phyloP scores from a whole-genome alignment of 2,888 invertebrate genomes.

The Mermis nigrescens region DNA sequence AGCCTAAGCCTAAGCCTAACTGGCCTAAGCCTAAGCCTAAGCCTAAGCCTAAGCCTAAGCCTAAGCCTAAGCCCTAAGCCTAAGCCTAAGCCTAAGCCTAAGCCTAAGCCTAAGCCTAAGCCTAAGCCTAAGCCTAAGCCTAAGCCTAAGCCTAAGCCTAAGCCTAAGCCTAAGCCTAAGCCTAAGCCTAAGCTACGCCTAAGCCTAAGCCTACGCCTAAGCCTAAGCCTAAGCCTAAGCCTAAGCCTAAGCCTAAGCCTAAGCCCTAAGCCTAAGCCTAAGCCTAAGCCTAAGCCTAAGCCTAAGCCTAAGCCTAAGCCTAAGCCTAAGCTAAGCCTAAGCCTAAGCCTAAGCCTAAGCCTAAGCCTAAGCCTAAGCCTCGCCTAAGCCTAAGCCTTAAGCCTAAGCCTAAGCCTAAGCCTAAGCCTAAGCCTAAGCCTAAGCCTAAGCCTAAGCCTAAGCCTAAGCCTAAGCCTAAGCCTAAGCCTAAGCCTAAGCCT shows the following conservation, averaged over 20 bases:
- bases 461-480: neutral
- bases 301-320: neutral
- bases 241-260: conserved; percentile 15
- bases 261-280: conserved; percentile 14
- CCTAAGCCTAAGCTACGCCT: conserved; percentile 10
- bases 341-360: neutral
- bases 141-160: conserved; percentile 8
- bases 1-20: conserved; percentile 17
- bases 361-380: neutral
- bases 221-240: conserved; percentile 15
- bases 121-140: conserved; percentile 14
- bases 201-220: conserved; percentile 15
- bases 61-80: conserved; percentile 16
- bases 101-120: conserved; percentile 13
- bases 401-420: neutral
- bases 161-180: conserved; percentile 4
- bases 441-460: neutral
- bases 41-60: conserved; percentile 15
- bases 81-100: conserved; percentile 16
- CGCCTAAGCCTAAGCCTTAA: neutral
- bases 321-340: neutral
- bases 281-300: conserved; percentile 8
- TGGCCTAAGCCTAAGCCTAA: conserved; percentile 15
- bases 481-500: neutral
- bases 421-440: neutral